These are phyloP conservation scores for Ganaspis brasiliensis DNA, from an alignment of 2,888 invertebrate species.

Conservation along the genomic window DNA sequence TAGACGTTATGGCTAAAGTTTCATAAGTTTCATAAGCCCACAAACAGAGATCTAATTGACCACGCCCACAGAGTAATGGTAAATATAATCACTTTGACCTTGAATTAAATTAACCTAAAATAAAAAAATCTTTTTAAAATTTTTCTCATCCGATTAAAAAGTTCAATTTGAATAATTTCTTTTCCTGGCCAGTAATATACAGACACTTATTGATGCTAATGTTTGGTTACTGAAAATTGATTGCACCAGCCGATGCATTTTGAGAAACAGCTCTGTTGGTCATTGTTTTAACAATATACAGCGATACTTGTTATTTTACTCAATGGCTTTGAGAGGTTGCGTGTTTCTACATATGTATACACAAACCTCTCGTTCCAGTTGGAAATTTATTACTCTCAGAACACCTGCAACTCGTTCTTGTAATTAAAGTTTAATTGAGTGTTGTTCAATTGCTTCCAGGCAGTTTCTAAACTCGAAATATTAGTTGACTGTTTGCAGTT, in stretches of 20 bases:
- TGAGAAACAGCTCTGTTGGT: neutral
- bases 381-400: constrained; percentile 26
- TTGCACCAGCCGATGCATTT: neutral
- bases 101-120: no score
- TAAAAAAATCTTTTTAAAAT: no score
- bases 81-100: no score
- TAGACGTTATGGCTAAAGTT: no score
- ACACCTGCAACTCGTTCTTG: constrained; percentile 5
- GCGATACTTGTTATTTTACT: constrained; percentile 30
- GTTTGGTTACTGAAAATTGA: neutral
- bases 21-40: no score
- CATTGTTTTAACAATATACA: neutral
- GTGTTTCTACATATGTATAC: neutral
- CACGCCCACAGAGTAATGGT: no score
- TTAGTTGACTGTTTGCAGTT: neutral
- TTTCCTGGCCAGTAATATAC: no score
- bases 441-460: neutral
- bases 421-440: constrained; percentile 22
- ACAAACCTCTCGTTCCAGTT: constrained; percentile 13
- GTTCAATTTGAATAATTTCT: no score
- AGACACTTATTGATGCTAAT: no score
- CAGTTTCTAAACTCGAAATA: no score
- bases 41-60: no score
- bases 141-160: no score
- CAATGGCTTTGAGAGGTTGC: neutral